A percentile compares a stretch with the other conserved stretches of the same genome.
Conservation (phyloP, 1,140 invertebrate species). For the Galleria mellonella region DNA sequence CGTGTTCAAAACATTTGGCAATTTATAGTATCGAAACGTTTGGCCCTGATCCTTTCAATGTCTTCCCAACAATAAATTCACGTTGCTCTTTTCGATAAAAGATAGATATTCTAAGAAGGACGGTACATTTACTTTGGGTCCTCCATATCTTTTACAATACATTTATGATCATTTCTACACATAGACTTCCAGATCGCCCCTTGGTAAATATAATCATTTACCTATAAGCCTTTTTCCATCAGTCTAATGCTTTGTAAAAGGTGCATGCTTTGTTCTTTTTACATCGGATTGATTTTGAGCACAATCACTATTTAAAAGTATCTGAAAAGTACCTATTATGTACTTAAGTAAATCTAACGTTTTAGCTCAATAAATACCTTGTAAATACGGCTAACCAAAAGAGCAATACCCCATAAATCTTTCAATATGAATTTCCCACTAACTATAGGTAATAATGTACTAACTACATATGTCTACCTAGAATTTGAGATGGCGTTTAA, state of each 20-base stretch:
- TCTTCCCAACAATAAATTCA: too few species aligned
- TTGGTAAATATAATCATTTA: too few species aligned
- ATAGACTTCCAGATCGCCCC: too few species aligned
- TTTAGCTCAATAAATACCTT: neutral
- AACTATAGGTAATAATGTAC: slow-evolving; percentile 15
- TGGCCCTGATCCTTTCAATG: slow-evolving; percentile 16
- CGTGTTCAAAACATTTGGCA: slow-evolving; percentile 34
- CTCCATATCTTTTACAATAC: slow-evolving; percentile 9
- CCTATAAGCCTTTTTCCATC: neutral
- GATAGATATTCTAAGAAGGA: slow-evolving; percentile 31
- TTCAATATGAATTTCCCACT: slow-evolving; percentile 6
- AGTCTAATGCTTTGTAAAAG: neutral
- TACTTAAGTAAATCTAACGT: neutral
- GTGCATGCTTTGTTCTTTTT: too few species aligned
- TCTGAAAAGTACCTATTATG: neutral
- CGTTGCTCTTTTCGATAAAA: slow-evolving; percentile 11
- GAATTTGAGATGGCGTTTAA: slow-evolving; percentile 38
- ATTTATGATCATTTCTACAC: neutral
- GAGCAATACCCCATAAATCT: neutral
- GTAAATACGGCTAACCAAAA: slow-evolving; percentile 3
- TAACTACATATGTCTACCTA: slow-evolving; percentile 29
- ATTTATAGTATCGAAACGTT: slow-evolving; percentile 21
- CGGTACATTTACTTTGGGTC: slow-evolving; percentile 34
- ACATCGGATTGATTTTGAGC: too few species aligned
- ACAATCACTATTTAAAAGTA: too few species aligned